Evolutionary conservation across 2,113 vertebrate species (phyloP), one percentile per base, ranked within the genome.

Genomic region (Mormoops blainvillei): DNA sequence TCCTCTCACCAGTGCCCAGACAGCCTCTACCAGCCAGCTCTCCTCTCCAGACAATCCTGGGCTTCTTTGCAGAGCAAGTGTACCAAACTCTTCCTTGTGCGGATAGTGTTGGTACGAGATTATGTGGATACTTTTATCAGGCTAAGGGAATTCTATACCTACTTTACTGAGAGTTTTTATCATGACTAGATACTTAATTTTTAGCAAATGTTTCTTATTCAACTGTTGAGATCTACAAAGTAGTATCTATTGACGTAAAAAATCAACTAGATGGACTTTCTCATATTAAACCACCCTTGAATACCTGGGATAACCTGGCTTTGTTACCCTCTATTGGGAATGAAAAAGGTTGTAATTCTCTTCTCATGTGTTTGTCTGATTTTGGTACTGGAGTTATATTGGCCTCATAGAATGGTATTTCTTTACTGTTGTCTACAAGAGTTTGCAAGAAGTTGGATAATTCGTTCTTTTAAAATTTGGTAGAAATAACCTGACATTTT

Each of bases 401-500:
- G 67, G 14, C 41, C 43, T 85, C 12, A 10, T 16, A 33, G 54
- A 33, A n/a, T 13, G 26, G 13, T 3, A 0, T 48, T n/a, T 45
- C 52, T 33, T 36, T 54, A 24, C 22, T 41, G 1, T 20, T 48
- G 8, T 41, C 36, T 58, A 41, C 74, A 71, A 61, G 11, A 19
- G 12, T 43, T 31, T 84, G 26, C 73, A 4, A n/a, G 36, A 19
- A 54, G 41, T 63, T 76, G 63, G 15, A 10, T 70, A 43, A 45
- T 73, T 48, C 76, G 36, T 36, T 67, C n/a, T 92, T 94, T 52
- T 22, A 56, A n/a, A 54, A 18, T 28, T 83, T 31, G 33, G 28
- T 77, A 67, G 65, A 63, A 77, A 45, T 50, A 58, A 45, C n/a
- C 14, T 94, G 77, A 7, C 76, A 22, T 78, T 83, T 83, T 61